Conservation (phyloP, 2,888 invertebrate genomes). For the Drosophila helvetica region DNA sequence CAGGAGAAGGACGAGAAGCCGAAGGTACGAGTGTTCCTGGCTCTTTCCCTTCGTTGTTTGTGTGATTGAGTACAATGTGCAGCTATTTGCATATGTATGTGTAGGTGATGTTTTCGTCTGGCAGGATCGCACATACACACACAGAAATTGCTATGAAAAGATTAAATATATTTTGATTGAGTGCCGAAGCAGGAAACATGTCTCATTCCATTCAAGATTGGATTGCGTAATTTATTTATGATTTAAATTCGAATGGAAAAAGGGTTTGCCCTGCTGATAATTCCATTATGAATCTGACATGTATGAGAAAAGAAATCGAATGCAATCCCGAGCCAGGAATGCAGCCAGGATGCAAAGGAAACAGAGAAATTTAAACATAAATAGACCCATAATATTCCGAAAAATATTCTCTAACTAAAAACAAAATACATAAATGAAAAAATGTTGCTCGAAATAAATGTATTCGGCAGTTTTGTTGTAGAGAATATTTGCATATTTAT, state of each 20-base stretch:
- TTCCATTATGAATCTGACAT: background rate
- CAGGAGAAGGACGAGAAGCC: background rate
- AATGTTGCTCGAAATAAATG: background rate
- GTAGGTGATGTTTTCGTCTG: conserved; percentile 11
- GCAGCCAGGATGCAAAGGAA: too few relatives aligned
- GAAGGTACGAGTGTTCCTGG: background rate
- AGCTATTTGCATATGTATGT: conserved; percentile 45
- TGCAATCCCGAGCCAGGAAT: too few relatives aligned
- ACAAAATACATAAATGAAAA: background rate
- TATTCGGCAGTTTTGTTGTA: background rate
- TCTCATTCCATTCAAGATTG: background rate
- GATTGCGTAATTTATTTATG: background rate
- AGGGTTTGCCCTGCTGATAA: background rate
- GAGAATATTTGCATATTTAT: background rate
- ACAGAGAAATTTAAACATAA: too few relatives aligned
- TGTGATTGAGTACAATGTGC: background rate
- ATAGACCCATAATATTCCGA: background rate
- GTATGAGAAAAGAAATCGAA: too few relatives aligned
- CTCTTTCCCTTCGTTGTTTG: conserved; percentile 41
- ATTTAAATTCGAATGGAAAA: background rate
- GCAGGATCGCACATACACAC: conserved; percentile 5
- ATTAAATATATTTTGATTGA: conserved; percentile 28
- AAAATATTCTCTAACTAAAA: background rate
- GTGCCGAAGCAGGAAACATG: background rate
- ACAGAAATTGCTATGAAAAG: conserved; percentile 29